Base-by-base conservation (phyloP, 2,888 invertebrate genomes). In the Apotomis capreana region DNA sequence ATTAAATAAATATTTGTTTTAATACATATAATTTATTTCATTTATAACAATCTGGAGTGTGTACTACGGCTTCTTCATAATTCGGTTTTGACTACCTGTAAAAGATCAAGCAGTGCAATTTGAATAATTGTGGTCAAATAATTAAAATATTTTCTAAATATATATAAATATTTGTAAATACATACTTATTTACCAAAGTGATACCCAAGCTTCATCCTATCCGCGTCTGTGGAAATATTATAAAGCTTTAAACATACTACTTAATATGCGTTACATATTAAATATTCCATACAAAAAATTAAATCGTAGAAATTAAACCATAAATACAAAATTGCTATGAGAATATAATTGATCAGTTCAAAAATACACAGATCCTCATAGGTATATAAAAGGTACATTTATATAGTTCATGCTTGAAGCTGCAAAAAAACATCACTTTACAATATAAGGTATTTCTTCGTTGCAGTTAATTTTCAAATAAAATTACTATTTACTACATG, bases 1-100 rank as follows among this genome's bases (percentile, higher is more conserved):
- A 89, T 87, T 89, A 89, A 92, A 91, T 91, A 92, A 91, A 92
- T 90, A 90, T 89, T 91, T 93, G 91, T 91, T 92, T 93, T 91
- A 92, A 92, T 91, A 91, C 87, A 84, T 78, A 84, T 78, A 74
- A 79, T 80, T 77, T 78, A 64, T 84, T 87, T 88, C 86, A 80
- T 73, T 77, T 77, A 69, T 62, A 5, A 67, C 40, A 68, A 46
- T 49, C 57, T 68, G 59, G 15, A 65, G 15, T 5, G 49, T 44
- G 49, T 44, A 44, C 59, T 65, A 12, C 46, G 36, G 26, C 15
- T 37, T 8, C 52, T 4, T 70, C 59, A 60, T 58, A 61, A 37
- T 76, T 75, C 69, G 70, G 74, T 59, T 72, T 63, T 68, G 63
- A 37, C 12, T 44, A 68, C 46, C 72, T 72, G 67, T 60, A 15